These are phyloP conservation scores for Theocolax elegans DNA, from an alignment of 1,140 invertebrate genomes.

Conservation along the genomic window DNA sequence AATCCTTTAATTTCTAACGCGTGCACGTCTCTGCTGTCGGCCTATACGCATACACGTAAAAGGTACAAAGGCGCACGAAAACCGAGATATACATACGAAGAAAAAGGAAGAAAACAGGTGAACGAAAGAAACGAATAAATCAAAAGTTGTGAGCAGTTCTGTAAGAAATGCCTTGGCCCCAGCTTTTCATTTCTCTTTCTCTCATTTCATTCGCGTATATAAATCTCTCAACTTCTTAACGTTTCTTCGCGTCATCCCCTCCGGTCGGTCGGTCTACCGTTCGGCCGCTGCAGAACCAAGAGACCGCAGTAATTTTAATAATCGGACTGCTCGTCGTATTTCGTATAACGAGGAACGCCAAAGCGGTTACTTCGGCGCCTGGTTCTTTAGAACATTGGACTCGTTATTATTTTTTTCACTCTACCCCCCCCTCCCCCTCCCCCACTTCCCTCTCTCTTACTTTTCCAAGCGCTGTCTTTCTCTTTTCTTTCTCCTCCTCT, in stretches of 20 bases:
- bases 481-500: not conserved
- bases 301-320: slow-evolving; percentile 40
- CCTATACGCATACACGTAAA: not conserved
- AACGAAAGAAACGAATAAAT: slow-evolving; percentile 47
- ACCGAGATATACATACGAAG: too few relatives aligned
- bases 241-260: not conserved
- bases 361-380: not conserved
- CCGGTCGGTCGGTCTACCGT: not conserved
- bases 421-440: not conserved
- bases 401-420: not conserved
- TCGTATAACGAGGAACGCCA: slow-evolving; percentile 18
- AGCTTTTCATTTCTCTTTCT: slow-evolving; percentile 25
- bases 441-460: not conserved
- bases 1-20: slow-evolving; percentile 6
- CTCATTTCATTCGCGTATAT: slow-evolving; percentile 13
- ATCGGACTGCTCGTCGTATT: slow-evolving; percentile 26
- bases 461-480: not conserved
- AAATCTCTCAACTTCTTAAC: slow-evolving; percentile 32
- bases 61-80: not conserved
- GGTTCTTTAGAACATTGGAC: not conserved
- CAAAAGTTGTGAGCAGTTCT: slow-evolving; percentile 50
- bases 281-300: slow-evolving; percentile 3
- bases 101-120: slow-evolving; percentile 15
- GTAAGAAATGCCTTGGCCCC: slow-evolving; percentile 41
- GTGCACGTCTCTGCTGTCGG: not conserved